Conservation (phyloP, 2,888 invertebrate species). For the Sminthurinus aureus region DNA sequence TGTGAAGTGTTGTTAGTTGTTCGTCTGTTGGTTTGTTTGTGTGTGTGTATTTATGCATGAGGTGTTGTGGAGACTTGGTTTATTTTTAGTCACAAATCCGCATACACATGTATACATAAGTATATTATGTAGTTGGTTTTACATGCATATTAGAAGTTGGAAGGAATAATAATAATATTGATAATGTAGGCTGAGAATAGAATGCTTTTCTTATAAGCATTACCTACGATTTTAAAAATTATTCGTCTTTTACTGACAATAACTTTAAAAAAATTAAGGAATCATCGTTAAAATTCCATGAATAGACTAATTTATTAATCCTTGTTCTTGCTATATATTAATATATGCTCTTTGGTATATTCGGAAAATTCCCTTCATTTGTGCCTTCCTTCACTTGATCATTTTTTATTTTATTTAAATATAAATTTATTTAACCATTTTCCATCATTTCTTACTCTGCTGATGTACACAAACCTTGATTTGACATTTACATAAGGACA, state of each 20-base stretch:
- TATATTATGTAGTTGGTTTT: too few relatives aligned
- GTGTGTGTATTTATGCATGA: too few relatives aligned
- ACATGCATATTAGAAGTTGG: background rate
- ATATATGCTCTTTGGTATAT: too few relatives aligned
- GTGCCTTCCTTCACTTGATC: background rate
- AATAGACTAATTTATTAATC: too few relatives aligned
- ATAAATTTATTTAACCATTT: background rate
- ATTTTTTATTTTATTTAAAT: background rate
- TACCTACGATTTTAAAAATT: too few relatives aligned
- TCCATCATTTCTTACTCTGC: background rate
- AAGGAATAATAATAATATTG: background rate
- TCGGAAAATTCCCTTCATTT: background rate
- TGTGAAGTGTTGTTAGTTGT: too few relatives aligned
- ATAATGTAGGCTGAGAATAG: background rate
- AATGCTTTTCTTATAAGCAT: background rate
- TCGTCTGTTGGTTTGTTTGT: too few relatives aligned
- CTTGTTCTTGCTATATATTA: too few relatives aligned
- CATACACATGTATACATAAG: background rate
- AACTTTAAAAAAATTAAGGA: too few relatives aligned
- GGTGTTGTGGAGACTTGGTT: slow-evolving; percentile 18
- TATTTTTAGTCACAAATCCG: slow-evolving; percentile 15
- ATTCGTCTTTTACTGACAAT: too few relatives aligned
- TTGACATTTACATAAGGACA: background rate
- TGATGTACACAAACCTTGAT: background rate
- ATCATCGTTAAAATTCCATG: too few relatives aligned